Conservation (phyloP, 2,113 vertebrate species). For the Lagenorhynchus albirostris region DNA sequence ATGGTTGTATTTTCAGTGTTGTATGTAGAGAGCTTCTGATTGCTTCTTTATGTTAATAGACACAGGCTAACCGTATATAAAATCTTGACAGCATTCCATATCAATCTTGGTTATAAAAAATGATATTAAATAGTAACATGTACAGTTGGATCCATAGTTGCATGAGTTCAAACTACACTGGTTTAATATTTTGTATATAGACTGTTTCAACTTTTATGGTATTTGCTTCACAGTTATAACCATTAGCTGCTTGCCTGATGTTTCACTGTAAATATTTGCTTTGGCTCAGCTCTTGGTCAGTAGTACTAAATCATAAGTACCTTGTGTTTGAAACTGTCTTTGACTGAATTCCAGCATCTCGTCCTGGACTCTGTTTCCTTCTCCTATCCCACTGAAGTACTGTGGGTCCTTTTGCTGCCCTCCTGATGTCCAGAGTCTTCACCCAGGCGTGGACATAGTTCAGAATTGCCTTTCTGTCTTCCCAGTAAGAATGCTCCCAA, state of each 20-base stretch:
- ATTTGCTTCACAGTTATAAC: background rate
- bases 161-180: background rate
- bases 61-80: background rate
- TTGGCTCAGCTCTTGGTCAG: background rate
- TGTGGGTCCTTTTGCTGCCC: background rate
- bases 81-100: background rate
- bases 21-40: background rate
- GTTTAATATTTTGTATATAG: background rate
- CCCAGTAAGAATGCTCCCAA: too few relatives aligned
- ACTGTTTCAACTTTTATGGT: background rate
- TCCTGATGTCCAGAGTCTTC: background rate
- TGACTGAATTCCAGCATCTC: background rate
- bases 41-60: conserved; percentile 13
- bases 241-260: background rate
- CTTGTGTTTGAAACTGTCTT: background rate
- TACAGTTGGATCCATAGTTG: background rate
- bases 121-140: background rate
- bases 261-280: conserved; percentile 28
- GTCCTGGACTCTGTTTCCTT: background rate
- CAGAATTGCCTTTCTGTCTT: conserved; percentile 20
- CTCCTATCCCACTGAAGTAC: background rate
- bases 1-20: background rate
- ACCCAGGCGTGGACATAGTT: background rate
- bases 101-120: background rate
- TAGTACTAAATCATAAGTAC: background rate